These are phyloP conservation scores for Protobothrops mucrosquamatus DNA, from an alignment of 2,113 vertebrate genomes.

Conservation along the genomic window DNA sequence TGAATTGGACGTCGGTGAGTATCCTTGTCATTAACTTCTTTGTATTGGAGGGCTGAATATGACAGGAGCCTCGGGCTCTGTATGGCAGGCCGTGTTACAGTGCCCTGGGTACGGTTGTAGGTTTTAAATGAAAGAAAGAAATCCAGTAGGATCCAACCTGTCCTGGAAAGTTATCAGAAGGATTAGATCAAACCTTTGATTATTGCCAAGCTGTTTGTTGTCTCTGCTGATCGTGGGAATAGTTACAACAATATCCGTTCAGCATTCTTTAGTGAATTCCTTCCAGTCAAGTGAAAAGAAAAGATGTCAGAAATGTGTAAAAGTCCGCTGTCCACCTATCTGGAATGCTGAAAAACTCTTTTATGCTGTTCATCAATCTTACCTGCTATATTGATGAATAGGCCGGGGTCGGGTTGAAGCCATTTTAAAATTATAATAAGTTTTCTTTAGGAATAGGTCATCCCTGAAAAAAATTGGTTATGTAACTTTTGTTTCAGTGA, in stretches of 20 bases:
- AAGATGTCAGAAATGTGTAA: not conserved
- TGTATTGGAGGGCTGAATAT: constrained; percentile 46
- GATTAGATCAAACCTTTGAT: not conserved
- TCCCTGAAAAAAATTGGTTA: constrained; percentile 58
- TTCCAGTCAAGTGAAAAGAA: not conserved
- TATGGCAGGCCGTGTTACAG: not conserved
- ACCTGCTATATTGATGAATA: constrained; percentile 9
- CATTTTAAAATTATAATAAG: constrained; percentile 6
- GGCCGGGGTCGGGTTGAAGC: not conserved
- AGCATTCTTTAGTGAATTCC: not conserved
- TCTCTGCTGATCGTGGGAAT: not conserved
- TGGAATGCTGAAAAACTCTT: not conserved
- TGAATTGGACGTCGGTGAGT: constrained; percentile 57
- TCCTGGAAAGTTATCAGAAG: constrained; percentile 44
- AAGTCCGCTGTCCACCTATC: not conserved
- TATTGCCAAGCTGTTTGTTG: not conserved
- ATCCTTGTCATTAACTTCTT: constrained; percentile 51
- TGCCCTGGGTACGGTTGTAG: not conserved
- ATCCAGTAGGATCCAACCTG: not conserved
- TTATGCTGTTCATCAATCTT: not conserved
- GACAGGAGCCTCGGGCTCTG: constrained; percentile 42
- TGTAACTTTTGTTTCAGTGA: constrained; percentile 53
- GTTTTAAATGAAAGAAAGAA: not conserved
- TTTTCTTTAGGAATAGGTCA: constrained; percentile 41
- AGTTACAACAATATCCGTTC: constrained; percentile 8